Percentiles rank a stretch among this genome's conserved stretches.
Conservation (phyloP, 2,888 invertebrate genomes). For the Metopia argyrocephala region DNA sequence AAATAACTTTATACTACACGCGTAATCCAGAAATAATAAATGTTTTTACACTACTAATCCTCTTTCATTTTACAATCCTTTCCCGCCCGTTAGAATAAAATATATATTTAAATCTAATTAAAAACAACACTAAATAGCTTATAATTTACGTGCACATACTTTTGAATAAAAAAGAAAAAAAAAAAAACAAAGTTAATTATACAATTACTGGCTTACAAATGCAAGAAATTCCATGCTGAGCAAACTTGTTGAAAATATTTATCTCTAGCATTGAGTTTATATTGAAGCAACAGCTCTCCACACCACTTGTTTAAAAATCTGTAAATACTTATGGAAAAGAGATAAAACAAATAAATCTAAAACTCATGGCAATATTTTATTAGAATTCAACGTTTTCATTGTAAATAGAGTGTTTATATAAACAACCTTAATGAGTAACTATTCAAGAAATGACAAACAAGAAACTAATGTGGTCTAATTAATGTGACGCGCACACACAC, state of each 20-base stretch:
- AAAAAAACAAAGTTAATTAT: neutral
- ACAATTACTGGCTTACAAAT: neutral
- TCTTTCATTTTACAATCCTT: no score
- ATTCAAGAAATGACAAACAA: constrained; percentile 39
- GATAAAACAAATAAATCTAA: constrained; percentile 5
- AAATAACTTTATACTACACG: no score
- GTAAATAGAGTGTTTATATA: constrained; percentile 15
- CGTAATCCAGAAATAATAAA: no score
- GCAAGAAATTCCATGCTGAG: neutral
- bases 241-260: neutral
- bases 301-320: neutral
- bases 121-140: no score
- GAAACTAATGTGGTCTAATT: constrained; percentile 54
- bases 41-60: no score
- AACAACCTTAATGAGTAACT: constrained; percentile 42
- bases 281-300: neutral
- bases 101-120: no score
- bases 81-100: no score
- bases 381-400: neutral
- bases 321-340: neutral
- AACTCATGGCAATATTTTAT: neutral
- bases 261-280: neutral
- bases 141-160: no score
- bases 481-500: constrained; percentile 12
- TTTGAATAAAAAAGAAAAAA: neutral